Evolutionary conservation across 2,797 vertebrate genomes (phyloP), one percentile per base, ranked within the genome.

Genomic region (Tragelaphus oryx): DNA sequence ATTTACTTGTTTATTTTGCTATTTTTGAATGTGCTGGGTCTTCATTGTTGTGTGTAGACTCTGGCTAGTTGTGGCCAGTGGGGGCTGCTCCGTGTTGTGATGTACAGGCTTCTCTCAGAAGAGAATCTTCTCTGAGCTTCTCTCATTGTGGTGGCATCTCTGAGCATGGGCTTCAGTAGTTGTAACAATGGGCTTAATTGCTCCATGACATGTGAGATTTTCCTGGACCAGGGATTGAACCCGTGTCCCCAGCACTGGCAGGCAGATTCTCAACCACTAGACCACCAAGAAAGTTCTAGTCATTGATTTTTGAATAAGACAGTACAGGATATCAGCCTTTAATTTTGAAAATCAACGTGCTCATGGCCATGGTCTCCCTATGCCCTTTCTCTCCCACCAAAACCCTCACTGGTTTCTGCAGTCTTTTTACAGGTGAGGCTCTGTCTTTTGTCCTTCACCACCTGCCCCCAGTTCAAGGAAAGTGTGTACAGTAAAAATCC

Each of bases 291-390:
- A 41, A 71, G 68, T 41, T 41, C 6, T 22, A 57, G 60, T 30
- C 80, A 86, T 76, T 93, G 60, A 89, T 93, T 94, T 96, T 74
- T 95, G 2, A 95, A 8, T 71, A 80, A n/a, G 30, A 54, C 24
- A 74, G 52, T 52, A 54, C 6, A 83, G 18, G 22, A 52, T 33
- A 85, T 46, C 37, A 81, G 44, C 33, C 26, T 81, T 82, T 92
- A 62, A 44, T 78, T 60, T 55, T 92, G 54, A 24, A 78, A 44
- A 76, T 37, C 41, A 12, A 37, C 80, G 41, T 37, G 4, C 3
- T 6, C 81, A 68, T 68, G 57, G 26, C 28, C 24, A 0, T 44
- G 6, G n/a, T 41, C 46, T 78, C n/a, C 30, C 10, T n/a, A 0
- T 13, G 16, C 37, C 71, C 20, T 78, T 18, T 22, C 37, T 65